Evolutionary conservation across 2,113 vertebrate genomes (phyloP).

Genomic region (Piaya cayana): DNA sequence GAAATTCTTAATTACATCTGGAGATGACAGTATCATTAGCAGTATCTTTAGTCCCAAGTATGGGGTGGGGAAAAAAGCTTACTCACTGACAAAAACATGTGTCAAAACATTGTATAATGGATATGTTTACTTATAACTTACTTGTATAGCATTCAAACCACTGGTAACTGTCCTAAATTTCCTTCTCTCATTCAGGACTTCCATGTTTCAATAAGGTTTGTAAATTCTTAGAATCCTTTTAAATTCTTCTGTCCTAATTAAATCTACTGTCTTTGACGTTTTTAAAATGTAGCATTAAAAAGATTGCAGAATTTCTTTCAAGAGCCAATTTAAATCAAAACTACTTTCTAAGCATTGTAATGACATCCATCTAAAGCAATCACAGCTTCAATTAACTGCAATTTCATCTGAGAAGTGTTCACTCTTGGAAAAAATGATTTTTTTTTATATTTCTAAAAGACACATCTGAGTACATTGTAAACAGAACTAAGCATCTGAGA

Average conservation of each 20-base stretch:
- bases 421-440: not conserved
- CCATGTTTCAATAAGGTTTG: not conserved
- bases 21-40: not conserved
- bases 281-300: not conserved
- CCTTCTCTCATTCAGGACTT: not conserved
- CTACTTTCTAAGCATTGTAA: not conserved
- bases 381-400: constrained; percentile 25
- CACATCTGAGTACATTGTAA: not conserved
- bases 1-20: not conserved
- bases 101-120: not conserved
- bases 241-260: not conserved
- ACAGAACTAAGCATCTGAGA: not conserved
- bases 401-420: constrained; percentile 16
- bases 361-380: constrained; percentile 9
- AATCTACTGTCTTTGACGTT: not conserved
- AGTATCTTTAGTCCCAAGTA: not conserved
- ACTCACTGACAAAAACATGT: not conserved
- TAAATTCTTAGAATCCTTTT: not conserved
- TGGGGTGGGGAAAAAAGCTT: not conserved
- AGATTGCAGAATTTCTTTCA: not conserved
- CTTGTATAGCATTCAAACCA: not conserved
- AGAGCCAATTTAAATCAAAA: not conserved
- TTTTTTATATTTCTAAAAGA: not conserved
- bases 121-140: not conserved
- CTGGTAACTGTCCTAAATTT: not conserved